phyloP scores from a whole-genome alignment of 2,113 vertebrate species.

The Oophaga pumilio region DNA sequence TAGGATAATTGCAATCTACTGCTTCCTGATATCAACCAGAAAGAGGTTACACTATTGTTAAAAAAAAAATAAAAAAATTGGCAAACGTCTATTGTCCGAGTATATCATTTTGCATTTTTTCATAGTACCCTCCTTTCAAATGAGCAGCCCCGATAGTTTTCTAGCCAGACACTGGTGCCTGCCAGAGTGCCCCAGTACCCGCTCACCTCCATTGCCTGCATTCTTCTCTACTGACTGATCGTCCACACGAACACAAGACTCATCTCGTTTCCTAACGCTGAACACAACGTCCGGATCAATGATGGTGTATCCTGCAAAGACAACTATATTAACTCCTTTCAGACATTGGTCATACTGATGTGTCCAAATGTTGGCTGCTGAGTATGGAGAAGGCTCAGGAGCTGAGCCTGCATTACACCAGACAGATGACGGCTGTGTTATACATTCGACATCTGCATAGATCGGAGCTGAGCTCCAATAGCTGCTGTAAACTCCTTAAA shows the following conservation, averaged over 20 bases:
- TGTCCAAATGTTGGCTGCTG: background rate
- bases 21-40: background rate
- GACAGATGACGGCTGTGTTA: no score
- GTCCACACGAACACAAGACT: background rate
- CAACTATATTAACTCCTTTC: background rate
- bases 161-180: background rate
- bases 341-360: background rate
- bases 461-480: no score
- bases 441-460: no score
- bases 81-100: no score
- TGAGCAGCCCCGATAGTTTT: background rate
- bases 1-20: background rate
- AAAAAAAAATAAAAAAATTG: no score
- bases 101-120: no score
- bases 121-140: background rate
- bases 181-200: background rate
- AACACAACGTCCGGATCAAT: conserved; percentile 12
- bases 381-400: no score
- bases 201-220: background rate
- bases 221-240: background rate
- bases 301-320: conserved; percentile 11
- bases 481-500: no score
- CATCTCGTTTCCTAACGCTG: background rate
- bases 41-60: background rate
- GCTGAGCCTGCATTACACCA: no score